Percentiles rank a stretch among this genome's conserved stretches.
These are phyloP conservation scores for Melitaea cinxia DNA, from an alignment of 1,140 invertebrate genomes.

Conservation along the genomic window DNA sequence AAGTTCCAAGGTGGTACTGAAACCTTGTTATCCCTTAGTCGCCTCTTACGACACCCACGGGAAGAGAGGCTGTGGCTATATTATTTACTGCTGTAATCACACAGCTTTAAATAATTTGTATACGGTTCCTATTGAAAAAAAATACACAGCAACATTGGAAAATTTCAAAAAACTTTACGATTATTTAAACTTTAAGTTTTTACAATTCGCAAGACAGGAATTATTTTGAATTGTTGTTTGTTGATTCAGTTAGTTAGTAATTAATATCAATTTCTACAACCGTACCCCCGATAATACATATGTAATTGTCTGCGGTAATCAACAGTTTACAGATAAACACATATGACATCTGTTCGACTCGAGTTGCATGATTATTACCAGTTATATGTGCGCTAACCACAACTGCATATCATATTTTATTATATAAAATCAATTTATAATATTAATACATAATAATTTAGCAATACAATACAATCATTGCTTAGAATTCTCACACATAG, in stretches of 20 bases:
- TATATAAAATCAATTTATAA: background rate
- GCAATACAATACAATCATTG: background rate
- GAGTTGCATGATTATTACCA: background rate
- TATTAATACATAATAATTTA: background rate
- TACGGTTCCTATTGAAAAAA: too few relatives aligned
- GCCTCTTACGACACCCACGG: too few relatives aligned
- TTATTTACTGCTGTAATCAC: too few relatives aligned
- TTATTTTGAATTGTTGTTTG: background rate
- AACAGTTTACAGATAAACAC: background rate
- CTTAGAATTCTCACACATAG: too few relatives aligned
- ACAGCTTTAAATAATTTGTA: too few relatives aligned
- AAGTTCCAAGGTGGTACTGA: too few relatives aligned
- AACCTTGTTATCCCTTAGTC: too few relatives aligned
- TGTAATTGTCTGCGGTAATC: conserved; percentile 6
- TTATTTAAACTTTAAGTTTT: too few relatives aligned
- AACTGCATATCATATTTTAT: background rate
- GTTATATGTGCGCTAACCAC: conserved; percentile 18
- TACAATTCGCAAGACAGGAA: too few relatives aligned
- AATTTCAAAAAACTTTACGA: too few relatives aligned
- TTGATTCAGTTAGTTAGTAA: background rate
- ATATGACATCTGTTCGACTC: background rate
- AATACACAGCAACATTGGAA: too few relatives aligned
- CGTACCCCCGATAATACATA: background rate
- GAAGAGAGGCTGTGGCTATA: too few relatives aligned
- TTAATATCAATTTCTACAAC: background rate